These are phyloP conservation scores for Strigamia maritima DNA, from an alignment of 2,888 invertebrate species.

Conservation along the genomic window DNA sequence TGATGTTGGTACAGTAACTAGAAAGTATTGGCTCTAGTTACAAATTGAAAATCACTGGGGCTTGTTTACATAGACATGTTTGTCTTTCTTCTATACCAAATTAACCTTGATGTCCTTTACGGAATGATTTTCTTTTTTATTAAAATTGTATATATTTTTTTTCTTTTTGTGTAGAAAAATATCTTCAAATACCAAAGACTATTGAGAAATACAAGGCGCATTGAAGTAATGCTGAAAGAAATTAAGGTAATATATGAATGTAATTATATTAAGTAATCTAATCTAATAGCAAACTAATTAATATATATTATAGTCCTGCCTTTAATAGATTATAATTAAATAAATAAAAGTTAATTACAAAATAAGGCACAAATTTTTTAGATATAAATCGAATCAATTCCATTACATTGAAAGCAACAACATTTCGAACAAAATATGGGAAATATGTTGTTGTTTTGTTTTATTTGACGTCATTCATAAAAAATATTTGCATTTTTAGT, in stretches of 20 bases:
- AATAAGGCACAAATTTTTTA: too few relatives aligned
- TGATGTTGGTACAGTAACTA: not conserved
- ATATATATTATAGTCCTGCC: too few relatives aligned
- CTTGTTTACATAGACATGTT: not conserved
- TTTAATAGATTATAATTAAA: too few relatives aligned
- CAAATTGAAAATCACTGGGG: not conserved
- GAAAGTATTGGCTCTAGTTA: not conserved
- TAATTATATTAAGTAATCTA: not conserved
- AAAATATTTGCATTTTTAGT: too few relatives aligned
- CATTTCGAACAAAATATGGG: too few relatives aligned
- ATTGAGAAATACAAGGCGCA: slow-evolving; percentile 64
- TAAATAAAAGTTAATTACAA: too few relatives aligned
- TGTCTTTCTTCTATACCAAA: not conserved
- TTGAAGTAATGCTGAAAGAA: slow-evolving; percentile 71
- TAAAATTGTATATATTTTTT: not conserved
- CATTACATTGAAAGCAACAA: too few relatives aligned
- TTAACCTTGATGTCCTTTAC: not conserved
- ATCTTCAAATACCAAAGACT: slow-evolving; percentile 70
- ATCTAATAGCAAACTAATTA: too few relatives aligned
- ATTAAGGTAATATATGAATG: slow-evolving; percentile 61
- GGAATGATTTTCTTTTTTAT: not conserved
- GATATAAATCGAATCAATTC: too few relatives aligned
- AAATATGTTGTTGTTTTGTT: too few relatives aligned
- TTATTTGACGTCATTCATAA: too few relatives aligned
- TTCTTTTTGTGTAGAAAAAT: slow-evolving; percentile 60